phyloP scores from a whole-genome alignment of 2,797 vertebrate genomes.

The Eulemur coronatus region DNA sequence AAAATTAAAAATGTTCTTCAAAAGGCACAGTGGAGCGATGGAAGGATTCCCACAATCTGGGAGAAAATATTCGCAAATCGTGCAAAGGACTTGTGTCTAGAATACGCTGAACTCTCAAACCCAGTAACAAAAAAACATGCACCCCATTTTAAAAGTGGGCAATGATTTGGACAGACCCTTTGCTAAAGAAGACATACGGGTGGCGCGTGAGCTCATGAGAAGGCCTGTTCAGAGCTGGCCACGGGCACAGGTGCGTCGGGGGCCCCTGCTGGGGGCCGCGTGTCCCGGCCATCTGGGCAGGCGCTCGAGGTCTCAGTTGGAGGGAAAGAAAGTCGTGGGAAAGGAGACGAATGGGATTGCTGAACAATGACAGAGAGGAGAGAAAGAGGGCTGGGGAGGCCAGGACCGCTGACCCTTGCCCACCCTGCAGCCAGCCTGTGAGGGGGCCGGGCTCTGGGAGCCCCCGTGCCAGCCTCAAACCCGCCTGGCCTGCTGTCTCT shows the following conservation, averaged over 20 bases:
- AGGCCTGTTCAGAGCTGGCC: not conserved
- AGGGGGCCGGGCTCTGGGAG: not conserved
- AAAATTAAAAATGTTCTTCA: not conserved
- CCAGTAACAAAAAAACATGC: not conserved
- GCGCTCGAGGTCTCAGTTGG: not conserved
- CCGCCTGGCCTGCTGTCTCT: fast-evolving
- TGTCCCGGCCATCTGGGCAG: not conserved
- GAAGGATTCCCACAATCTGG: not conserved
- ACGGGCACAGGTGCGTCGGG: fast-evolving
- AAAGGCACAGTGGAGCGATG: not conserved
- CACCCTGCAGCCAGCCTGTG: fast-evolving
- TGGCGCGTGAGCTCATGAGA: too few species aligned
- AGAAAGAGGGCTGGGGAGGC: too few species aligned
- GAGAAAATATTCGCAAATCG: not conserved
- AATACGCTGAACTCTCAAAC: not conserved
- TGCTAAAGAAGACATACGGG: not conserved
- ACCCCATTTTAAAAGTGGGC: not conserved
- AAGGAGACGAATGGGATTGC: not conserved
- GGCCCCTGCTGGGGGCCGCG: not conserved
- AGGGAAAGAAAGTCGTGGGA: not conserved
- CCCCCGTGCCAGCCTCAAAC: fast-evolving
- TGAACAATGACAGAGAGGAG: not conserved
- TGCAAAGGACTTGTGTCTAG: not conserved
- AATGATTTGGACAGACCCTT: not conserved
- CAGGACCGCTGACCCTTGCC: not conserved